phyloP scores from a whole-genome alignment of 2,888 invertebrate genomes.

The Sepioteuthis lessoniana region DNA sequence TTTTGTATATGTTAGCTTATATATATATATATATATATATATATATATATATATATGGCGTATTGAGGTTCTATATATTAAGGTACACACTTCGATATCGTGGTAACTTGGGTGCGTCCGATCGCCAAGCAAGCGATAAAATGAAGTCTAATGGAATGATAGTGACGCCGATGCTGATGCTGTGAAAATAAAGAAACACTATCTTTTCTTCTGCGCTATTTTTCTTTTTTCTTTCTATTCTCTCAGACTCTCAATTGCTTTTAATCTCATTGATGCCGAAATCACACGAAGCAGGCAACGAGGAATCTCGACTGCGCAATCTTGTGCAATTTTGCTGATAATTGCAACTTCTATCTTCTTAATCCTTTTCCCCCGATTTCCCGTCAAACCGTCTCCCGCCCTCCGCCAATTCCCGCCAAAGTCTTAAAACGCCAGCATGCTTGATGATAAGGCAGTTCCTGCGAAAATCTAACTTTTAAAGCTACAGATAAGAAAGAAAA shows the following conservation, averaged over 20 bases:
- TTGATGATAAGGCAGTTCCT: neutral
- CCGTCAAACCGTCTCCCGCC: neutral
- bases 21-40: neutral
- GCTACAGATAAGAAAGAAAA: slow-evolving; percentile 11
- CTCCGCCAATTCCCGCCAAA: neutral
- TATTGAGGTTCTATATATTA: neutral
- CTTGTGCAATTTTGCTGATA: slow-evolving; percentile 33
- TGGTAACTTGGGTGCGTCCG: neutral
- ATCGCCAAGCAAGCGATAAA: neutral
- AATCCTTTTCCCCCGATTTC: neutral
- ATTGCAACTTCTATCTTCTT: slow-evolving; percentile 6
- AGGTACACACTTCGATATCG: too few species aligned
- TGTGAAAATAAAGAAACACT: neutral
- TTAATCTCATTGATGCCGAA: slow-evolving; percentile 33
- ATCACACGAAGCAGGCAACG: slow-evolving; percentile 33
- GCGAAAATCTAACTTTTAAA: slow-evolving; percentile 23
- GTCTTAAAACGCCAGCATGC: slow-evolving; percentile 21
- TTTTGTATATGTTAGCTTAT: neutral
- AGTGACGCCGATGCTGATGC: slow-evolving; percentile 3
- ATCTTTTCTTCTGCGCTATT: neutral
- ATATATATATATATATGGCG: neutral
- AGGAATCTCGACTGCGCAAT: slow-evolving; percentile 13
- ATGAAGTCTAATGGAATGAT: neutral
- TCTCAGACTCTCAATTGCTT: slow-evolving; percentile 16
- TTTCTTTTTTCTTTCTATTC: neutral